phyloP scores from a whole-genome alignment of 2,113 vertebrate species.

The Accipiter cooperii region DNA sequence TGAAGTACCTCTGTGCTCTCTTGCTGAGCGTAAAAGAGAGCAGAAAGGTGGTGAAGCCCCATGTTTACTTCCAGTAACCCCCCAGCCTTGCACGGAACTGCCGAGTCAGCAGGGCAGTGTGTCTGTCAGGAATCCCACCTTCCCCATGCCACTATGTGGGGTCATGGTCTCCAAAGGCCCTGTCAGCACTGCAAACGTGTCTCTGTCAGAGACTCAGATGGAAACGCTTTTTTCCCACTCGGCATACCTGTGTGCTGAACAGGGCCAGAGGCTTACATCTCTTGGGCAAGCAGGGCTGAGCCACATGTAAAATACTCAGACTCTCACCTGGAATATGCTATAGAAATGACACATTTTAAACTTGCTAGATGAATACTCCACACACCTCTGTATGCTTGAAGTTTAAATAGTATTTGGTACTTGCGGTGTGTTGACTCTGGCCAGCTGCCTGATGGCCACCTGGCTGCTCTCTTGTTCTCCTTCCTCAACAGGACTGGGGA shows the following conservation, averaged over 20 bases:
- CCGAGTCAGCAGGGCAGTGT: rapidly evolving
- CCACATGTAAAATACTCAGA: background rate
- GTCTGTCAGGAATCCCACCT: background rate
- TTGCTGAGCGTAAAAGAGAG: background rate
- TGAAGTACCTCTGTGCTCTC: background rate
- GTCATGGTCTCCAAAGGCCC: background rate
- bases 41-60: background rate
- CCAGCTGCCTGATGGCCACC: rapidly evolving
- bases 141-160: rapidly evolving
- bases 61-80: background rate
- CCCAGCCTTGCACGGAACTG: background rate
- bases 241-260: background rate
- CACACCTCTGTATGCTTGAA: background rate
- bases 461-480: background rate
- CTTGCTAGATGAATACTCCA: background rate
- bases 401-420: background rate
- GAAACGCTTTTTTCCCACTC: background rate
- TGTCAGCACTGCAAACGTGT: rapidly evolving
- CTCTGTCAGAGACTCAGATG: background rate
- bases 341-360: background rate
- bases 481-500: background rate
- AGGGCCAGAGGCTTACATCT: background rate
- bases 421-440: background rate
- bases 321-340: background rate
- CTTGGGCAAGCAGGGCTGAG: background rate